A percentile compares a stretch with the other conserved stretches of the same genome.
Conservation (phyloP, 92 coral and sea anemone genomes). For the Epizoanthus stellaris region DNA sequence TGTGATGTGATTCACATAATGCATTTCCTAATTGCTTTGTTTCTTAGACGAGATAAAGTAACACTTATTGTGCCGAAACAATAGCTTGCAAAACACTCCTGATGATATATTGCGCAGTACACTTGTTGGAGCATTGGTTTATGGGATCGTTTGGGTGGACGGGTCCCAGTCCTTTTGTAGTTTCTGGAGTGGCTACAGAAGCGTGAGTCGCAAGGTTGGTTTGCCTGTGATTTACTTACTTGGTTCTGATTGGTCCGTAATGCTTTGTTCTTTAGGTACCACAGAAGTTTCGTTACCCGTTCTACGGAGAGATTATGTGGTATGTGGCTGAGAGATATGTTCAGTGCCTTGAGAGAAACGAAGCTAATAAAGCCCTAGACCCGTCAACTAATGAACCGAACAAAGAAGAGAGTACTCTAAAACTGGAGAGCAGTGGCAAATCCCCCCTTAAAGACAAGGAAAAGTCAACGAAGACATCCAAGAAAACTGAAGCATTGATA, state of each 20-base stretch:
- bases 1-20: too few relatives aligned
- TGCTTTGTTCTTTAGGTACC: slow-evolving; percentile 73
- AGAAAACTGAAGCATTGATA: slow-evolving; percentile 7
- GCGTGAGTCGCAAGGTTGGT: too few relatives aligned
- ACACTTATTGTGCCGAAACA: too few relatives aligned
- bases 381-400: neutral
- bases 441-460: slow-evolving; percentile 12
- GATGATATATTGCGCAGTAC: too few relatives aligned
- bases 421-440: slow-evolving; percentile 1
- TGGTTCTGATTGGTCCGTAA: neutral
- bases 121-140: too few relatives aligned
- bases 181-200: too few relatives aligned
- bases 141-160: too few relatives aligned
- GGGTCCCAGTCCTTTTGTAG: too few relatives aligned
- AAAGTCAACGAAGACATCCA: slow-evolving; percentile 6
- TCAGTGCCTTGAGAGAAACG: slow-evolving; percentile 61
- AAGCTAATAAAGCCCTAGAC: slow-evolving; percentile 4
- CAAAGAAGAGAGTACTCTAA: neutral
- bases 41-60: too few relatives aligned
- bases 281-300: slow-evolving; percentile 95
- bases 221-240: too few relatives aligned
- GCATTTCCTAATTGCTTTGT: too few relatives aligned
- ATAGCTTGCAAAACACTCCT: too few relatives aligned
- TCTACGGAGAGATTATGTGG: slow-evolving; percentile 93
- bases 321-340: slow-evolving; percentile 86